Conservation (phyloP, 2,113 vertebrate genomes). For the Chamaetylas fuelleborni region DNA sequence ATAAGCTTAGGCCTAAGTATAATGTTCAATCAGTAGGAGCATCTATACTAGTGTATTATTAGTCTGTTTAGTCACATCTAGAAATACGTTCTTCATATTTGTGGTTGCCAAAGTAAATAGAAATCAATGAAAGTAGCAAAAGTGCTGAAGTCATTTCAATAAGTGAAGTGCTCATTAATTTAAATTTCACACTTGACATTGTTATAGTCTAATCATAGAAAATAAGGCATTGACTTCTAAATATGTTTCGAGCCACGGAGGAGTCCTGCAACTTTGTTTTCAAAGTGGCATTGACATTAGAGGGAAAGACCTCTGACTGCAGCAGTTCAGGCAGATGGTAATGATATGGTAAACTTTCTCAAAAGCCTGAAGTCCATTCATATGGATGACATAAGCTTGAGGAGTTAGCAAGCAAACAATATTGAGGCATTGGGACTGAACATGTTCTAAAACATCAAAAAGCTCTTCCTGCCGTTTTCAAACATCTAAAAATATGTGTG, state of each 20-base stretch:
- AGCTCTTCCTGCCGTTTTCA: constrained; percentile 72
- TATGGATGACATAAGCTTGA: constrained; percentile 52
- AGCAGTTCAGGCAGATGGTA: constrained; percentile 51
- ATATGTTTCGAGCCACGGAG: constrained; percentile 29
- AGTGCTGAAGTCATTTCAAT: constrained; percentile 76
- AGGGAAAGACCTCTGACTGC: constrained; percentile 52
- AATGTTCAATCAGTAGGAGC: constrained; percentile 36
- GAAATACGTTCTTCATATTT: constrained; percentile 67
- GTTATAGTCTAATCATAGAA: constrained; percentile 61
- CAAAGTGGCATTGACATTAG: constrained; percentile 47
- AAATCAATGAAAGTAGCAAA: constrained; percentile 74
- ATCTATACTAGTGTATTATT: constrained; percentile 34
- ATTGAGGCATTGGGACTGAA: not conserved
- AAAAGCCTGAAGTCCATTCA: constrained; percentile 38
- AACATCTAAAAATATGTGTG: constrained; percentile 72
- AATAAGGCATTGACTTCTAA: constrained; percentile 68
- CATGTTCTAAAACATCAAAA: constrained; percentile 74
- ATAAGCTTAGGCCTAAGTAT: constrained; percentile 37
- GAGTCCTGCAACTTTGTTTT: constrained; percentile 59
- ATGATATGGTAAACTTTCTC: constrained; percentile 10
- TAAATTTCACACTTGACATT: constrained; percentile 76
- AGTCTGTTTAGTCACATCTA: constrained; percentile 58
- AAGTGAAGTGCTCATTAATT: constrained; percentile 73
- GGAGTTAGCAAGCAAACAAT: constrained; percentile 31
- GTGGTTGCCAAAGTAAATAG: constrained; percentile 73